Percentiles rank a stretch among this genome's conserved stretches.
Evolutionary conservation across 1,140 invertebrate species (phyloP).

Genomic region (Aphis gossypii): DNA sequence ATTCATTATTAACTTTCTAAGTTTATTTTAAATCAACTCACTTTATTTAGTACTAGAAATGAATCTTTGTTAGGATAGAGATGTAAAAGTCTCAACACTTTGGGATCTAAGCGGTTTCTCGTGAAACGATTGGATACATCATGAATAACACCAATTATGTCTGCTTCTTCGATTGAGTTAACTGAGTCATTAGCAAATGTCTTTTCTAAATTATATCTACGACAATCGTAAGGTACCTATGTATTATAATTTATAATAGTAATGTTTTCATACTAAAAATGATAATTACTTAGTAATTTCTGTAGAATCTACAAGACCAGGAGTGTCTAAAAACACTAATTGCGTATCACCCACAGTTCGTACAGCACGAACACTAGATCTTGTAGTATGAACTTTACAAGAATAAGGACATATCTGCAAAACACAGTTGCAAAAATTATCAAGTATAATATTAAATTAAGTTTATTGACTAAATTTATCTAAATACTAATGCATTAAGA

Average conservation of each 20-base stretch:
- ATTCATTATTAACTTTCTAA: not conserved
- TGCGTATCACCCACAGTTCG: slow-evolving; percentile 78
- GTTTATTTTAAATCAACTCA: slow-evolving; percentile 63
- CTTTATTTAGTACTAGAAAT: slow-evolving; percentile 89
- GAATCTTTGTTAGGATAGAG: slow-evolving; percentile 72
- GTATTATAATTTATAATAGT: slow-evolving; percentile 49
- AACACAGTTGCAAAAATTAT: slow-evolving; percentile 35
- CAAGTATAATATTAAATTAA: slow-evolving; percentile 43
- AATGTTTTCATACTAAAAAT: not conserved
- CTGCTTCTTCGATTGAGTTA: slow-evolving; percentile 74
- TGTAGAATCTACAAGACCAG: slow-evolving; percentile 74
- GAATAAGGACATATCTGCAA: slow-evolving; percentile 85
- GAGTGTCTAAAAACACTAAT: slow-evolving; percentile 88
- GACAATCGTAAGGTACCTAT: slow-evolving; percentile 61
- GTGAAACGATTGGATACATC: slow-evolving; percentile 79
- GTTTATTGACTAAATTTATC: not conserved
- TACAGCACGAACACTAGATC: slow-evolving; percentile 75
- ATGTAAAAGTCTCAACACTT: slow-evolving; percentile 75
- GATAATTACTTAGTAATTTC: slow-evolving; percentile 60
- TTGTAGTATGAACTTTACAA: slow-evolving; percentile 89
- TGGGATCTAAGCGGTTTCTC: slow-evolving; percentile 72
- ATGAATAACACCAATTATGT: slow-evolving; percentile 85
- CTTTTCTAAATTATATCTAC: slow-evolving; percentile 72
- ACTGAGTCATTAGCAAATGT: slow-evolving; percentile 73
- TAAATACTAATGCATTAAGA: not conserved